A percentile compares a stretch with the other conserved stretches of the same genome.
Evolutionary conservation across 2,888 invertebrate species (phyloP).

Genomic region (Eristalis arbustorum): DNA sequence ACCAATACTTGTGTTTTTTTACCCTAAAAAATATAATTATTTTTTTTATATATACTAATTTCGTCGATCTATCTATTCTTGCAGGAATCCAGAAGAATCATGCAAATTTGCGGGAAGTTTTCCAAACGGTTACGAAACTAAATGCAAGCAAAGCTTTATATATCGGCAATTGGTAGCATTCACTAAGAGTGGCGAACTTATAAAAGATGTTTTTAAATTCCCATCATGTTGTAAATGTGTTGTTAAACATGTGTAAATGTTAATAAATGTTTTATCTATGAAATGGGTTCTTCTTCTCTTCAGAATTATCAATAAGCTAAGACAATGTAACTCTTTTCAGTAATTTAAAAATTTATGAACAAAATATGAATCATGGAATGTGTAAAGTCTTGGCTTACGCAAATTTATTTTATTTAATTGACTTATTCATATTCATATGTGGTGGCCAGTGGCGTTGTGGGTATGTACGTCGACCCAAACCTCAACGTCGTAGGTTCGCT

Average conservation of each 20-base stretch:
- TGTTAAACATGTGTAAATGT: constrained; percentile 71
- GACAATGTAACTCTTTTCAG: not conserved
- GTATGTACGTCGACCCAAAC: no score
- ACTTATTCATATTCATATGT: no score
- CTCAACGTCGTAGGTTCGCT: no score
- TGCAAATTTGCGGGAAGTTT: constrained; percentile 82
- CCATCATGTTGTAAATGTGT: constrained; percentile 90
- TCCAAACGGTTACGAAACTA: constrained; percentile 81
- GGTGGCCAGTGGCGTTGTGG: no score
- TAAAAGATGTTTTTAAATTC: constrained; percentile 82
- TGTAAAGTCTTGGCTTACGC: no score
- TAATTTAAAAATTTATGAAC: no score
- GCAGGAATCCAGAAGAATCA: constrained; percentile 78
- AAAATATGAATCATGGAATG: no score
- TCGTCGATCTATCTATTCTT: constrained; percentile 59
- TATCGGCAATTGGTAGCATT: constrained; percentile 82
- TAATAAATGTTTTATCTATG: constrained; percentile 4
- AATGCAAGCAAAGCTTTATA: constrained; percentile 84
- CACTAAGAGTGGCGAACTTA: constrained; percentile 77
- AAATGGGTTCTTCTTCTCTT: not conserved
- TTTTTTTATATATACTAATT: no score
- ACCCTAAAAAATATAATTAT: not conserved
- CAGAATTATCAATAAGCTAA: not conserved
- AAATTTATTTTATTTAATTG: no score
- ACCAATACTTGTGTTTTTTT: not conserved